A percentile compares a stretch with the other conserved stretches of the same genome.
Conservation (phyloP, 2,797 vertebrate species). For the Huso huso region DNA sequence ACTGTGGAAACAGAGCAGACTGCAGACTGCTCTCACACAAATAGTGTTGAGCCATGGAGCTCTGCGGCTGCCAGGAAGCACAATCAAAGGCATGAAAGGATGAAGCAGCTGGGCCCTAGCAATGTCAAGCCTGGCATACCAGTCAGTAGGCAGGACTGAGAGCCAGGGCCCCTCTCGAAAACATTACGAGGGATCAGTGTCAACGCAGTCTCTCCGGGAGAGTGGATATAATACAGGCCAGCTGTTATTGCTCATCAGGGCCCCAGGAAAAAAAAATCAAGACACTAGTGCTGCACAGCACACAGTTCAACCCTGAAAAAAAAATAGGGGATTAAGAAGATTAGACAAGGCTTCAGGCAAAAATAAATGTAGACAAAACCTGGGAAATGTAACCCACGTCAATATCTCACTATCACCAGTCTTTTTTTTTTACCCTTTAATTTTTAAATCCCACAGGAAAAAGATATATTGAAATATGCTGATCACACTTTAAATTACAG, state of each 20-base stretch:
- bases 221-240: constrained; percentile 3
- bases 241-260: constrained; percentile 9
- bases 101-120: constrained; percentile 1
- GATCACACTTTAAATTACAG: too few relatives aligned
- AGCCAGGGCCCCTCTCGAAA: constrained; percentile 7
- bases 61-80: background rate
- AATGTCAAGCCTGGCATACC: background rate
- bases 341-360: background rate
- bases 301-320: background rate
- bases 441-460: background rate
- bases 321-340: background rate
- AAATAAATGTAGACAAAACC: background rate
- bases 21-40: background rate
- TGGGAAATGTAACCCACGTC: background rate
- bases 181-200: constrained; percentile 16
- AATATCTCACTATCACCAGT: background rate
- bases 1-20: background rate
- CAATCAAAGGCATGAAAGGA: background rate
- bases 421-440: background rate
- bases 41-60: background rate
- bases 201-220: constrained; percentile 7
- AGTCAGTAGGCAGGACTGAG: constrained; percentile 11
- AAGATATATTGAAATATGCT: too few relatives aligned
- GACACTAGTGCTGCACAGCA: background rate
- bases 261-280: background rate